Evolutionary conservation across 2,113 vertebrate species (phyloP).

Genomic region (Myanophis thanlyinensis): DNA sequence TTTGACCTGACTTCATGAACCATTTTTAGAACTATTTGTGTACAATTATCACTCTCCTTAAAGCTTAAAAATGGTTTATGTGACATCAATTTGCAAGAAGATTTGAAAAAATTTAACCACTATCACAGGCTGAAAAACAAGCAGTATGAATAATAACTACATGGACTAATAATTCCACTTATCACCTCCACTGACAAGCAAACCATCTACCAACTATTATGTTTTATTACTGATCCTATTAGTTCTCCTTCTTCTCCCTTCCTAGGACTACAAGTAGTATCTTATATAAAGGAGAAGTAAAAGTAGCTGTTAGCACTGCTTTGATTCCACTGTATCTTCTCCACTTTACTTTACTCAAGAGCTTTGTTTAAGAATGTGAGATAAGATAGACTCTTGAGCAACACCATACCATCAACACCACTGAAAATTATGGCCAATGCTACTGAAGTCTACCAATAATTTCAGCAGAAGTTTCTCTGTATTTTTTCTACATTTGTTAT

Average conservation of each 20-base stretch:
- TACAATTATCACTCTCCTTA: neutral
- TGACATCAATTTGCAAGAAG: neutral
- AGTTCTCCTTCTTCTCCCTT: neutral
- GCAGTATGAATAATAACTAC: neutral
- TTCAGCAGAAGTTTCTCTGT: neutral
- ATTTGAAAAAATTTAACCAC: neutral
- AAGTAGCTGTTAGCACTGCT: neutral
- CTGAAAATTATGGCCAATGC: neutral
- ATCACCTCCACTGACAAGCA: neutral
- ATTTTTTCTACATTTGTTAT: neutral
- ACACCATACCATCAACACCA: neutral
- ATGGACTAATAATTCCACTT: neutral
- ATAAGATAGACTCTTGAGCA: neutral
- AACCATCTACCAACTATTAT: neutral
- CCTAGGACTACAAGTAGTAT: neutral
- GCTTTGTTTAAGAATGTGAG: neutral
- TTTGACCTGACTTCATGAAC: neutral
- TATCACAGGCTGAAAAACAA: neutral
- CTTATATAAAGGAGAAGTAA: neutral
- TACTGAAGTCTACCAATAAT: neutral
- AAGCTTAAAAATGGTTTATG: neutral
- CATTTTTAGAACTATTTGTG: constrained; percentile 24
- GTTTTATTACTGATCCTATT: neutral
- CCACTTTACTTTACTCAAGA: neutral
- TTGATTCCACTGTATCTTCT: neutral